Conservation (phyloP, 92 coral and sea anemone genomes). For the Desmophyllum pertusum region DNA sequence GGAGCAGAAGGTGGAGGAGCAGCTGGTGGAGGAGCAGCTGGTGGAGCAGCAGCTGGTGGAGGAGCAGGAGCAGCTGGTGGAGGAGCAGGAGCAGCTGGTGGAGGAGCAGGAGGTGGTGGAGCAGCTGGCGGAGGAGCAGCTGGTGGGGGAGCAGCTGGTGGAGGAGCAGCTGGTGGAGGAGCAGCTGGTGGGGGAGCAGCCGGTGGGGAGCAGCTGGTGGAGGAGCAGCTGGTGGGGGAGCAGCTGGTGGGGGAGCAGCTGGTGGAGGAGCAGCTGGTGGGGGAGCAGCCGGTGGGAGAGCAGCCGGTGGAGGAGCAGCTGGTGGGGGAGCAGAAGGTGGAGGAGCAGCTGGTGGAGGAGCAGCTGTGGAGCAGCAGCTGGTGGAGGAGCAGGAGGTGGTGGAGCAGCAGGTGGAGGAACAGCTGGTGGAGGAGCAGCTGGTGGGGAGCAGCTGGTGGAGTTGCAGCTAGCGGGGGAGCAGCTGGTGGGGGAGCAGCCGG, state of each 20-base stretch:
- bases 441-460: conserved; percentile 11
- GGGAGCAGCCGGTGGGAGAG: conserved; percentile 6
- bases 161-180: neutral
- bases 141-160: neutral
- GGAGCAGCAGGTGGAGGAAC: conserved; percentile 10
- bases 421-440: conserved; percentile 15
- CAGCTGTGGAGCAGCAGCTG: too few species aligned
- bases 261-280: conserved; percentile 15
- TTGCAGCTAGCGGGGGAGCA: neutral
- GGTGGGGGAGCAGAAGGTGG: conserved; percentile 42
- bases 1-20: conserved; percentile 15
- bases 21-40: conserved; percentile 15
- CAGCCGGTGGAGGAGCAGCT: conserved; percentile 17
- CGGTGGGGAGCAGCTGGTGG: neutral
- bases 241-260: conserved; percentile 11
- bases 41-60: conserved; percentile 15
- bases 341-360: conserved; percentile 37
- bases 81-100: conserved; percentile 32
- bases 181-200: neutral
- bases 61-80: conserved; percentile 18
- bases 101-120: conserved; percentile 12
- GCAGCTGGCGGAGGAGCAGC: conserved; percentile 26
- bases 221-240: conserved; percentile 20
- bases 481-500: conserved; percentile 7
- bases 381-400: too few species aligned